Evolutionary conservation across 1,140 invertebrate genomes (phyloP).

Genomic region (Mizuhopecten yessoensis): DNA sequence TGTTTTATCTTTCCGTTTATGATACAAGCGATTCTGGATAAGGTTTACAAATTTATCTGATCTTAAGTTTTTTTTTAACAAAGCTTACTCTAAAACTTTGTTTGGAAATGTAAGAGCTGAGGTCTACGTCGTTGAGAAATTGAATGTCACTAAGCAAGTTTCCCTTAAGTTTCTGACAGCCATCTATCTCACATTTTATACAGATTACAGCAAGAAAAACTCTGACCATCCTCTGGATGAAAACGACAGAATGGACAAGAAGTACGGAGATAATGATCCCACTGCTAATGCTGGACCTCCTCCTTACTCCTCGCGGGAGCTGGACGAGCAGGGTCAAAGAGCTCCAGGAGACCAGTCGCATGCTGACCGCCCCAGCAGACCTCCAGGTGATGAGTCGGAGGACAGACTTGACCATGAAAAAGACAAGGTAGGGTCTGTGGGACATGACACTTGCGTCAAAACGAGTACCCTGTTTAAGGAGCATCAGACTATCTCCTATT

Average conservation of each 20-base stretch:
- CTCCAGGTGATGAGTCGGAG: conserved; percentile 49
- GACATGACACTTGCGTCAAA: no score
- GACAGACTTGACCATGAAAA: conserved; percentile 45
- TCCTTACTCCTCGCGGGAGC: conserved; percentile 49
- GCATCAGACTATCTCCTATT: no score
- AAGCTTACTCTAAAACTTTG: no score
- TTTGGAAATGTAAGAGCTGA: no score
- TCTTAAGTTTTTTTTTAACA: no score
- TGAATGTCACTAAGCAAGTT: no score
- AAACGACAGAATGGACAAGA: conserved; percentile 64
- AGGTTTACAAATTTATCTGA: no score
- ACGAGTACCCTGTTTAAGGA: no score
- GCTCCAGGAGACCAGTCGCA: conserved; percentile 42
- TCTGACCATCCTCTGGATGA: conserved; percentile 56
- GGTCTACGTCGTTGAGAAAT: no score
- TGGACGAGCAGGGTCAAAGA: conserved; percentile 47
- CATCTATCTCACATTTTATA: neutral
- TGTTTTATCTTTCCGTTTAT: no score
- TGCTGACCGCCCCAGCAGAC: conserved; percentile 45
- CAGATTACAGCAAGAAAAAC: conserved; percentile 32
- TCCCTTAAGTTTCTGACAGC: neutral
- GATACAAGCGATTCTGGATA: no score
- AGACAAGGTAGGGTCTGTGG: conserved; percentile 42
- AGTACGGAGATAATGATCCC: conserved; percentile 57
- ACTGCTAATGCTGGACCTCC: conserved; percentile 55